phyloP scores from a whole-genome alignment of 2,113 vertebrate genomes.

The Bucco capensis region DNA sequence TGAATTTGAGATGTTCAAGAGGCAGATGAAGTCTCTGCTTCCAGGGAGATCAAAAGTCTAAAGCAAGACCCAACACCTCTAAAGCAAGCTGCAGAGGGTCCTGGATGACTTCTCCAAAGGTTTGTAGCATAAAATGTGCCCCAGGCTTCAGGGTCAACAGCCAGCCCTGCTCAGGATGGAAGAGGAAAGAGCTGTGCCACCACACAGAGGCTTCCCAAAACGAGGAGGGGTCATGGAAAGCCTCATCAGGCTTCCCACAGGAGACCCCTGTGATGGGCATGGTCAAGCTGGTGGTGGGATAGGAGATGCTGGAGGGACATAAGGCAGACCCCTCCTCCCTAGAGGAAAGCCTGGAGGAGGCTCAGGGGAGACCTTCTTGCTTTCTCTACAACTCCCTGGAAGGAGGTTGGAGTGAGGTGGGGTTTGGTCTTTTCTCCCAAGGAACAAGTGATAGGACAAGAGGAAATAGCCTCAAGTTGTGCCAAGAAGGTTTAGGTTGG shows the following conservation, averaged over 20 bases:
- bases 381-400: background rate
- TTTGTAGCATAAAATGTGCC: background rate
- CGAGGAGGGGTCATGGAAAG: background rate
- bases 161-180: fast-evolving
- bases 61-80: background rate
- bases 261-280: background rate
- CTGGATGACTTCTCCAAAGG: background rate
- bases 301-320: fast-evolving
- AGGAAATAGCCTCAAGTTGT: background rate
- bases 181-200: background rate
- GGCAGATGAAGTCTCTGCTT: background rate
- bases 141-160: background rate
- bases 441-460: background rate
- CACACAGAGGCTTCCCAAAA: background rate
- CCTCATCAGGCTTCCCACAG: background rate
- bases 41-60: background rate
- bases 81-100: background rate
- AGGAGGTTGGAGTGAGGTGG: background rate
- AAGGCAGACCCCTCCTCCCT: background rate
- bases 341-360: background rate
- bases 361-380: background rate
- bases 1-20: background rate
- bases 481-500: background rate
- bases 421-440: background rate
- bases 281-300: fast-evolving